Percentiles rank a stretch among this genome's conserved stretches.
Conservation (phyloP, 1,140 invertebrate species). For the Diuraphis noxia region DNA sequence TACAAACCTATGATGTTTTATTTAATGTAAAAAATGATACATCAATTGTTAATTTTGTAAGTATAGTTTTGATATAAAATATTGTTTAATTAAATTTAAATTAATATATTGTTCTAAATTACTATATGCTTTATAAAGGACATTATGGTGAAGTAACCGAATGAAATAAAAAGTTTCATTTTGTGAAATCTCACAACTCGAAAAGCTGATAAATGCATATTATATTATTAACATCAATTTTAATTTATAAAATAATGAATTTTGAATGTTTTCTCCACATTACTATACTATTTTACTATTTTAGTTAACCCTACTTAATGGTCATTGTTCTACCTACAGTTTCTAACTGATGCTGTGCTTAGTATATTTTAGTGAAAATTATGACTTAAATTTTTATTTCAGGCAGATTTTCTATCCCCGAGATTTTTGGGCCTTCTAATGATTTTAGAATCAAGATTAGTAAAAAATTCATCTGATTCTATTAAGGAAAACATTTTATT, state of each 20-base stretch:
- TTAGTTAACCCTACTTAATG: neutral
- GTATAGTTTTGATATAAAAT: neutral
- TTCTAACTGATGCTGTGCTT: neutral
- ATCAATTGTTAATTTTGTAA: constrained; percentile 36
- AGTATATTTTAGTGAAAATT: neutral
- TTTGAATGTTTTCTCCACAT: neutral
- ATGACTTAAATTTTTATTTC: neutral
- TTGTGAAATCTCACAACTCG: neutral
- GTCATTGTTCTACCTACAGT: neutral
- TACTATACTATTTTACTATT: neutral
- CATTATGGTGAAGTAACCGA: neutral
- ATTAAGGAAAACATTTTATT: constrained; percentile 55
- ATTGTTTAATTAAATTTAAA: neutral
- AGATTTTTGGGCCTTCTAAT: constrained; percentile 56
- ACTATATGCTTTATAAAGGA: neutral
- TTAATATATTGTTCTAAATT: neutral
- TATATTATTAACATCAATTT: neutral
- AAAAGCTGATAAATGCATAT: neutral
- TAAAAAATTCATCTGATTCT: constrained; percentile 52
- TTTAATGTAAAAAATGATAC: constrained; percentile 32
- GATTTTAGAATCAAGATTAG: constrained; percentile 55
- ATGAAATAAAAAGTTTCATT: neutral
- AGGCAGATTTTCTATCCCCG: constrained; percentile 54
- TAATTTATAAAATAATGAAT: neutral
- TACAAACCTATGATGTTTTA: constrained; percentile 52